Evolutionary conservation across 2,888 invertebrate species (phyloP).

Genomic region (Agelastica alni): DNA sequence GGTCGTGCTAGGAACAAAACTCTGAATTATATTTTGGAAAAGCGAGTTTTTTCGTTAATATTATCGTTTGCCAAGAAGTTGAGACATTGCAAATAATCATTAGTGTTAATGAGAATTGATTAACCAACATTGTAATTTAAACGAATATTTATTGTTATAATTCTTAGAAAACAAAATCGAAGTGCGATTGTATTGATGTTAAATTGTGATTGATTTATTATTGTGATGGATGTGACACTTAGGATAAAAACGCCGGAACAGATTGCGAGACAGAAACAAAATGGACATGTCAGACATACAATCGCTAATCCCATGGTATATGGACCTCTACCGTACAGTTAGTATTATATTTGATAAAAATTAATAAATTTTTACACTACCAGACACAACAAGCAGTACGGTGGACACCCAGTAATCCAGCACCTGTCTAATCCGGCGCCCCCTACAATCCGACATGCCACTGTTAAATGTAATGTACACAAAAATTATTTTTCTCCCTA

Average conservation of each 20-base stretch:
- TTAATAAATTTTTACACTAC: too few relatives aligned
- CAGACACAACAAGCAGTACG: too few relatives aligned
- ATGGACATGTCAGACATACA: slow-evolving; percentile 49
- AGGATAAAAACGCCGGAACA: slow-evolving; percentile 48
- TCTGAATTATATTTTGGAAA: too few relatives aligned
- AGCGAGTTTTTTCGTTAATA: too few relatives aligned
- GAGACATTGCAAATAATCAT: too few relatives aligned
- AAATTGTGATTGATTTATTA: not conserved
- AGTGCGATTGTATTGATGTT: not conserved
- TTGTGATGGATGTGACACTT: slow-evolving; percentile 43
- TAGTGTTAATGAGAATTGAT: too few relatives aligned
- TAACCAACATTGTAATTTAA: not conserved
- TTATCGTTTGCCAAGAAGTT: too few relatives aligned
- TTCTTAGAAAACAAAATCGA: not conserved
- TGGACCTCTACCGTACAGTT: slow-evolving; percentile 77
- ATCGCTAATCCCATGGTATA: slow-evolving; percentile 71
- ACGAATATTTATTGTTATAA: slow-evolving; percentile 5
- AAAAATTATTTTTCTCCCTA: too few relatives aligned
- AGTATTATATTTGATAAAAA: slow-evolving; percentile 57
- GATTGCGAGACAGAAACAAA: slow-evolving; percentile 43
- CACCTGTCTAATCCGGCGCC: too few relatives aligned
- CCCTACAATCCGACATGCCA: too few relatives aligned
- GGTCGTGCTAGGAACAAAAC: not conserved
- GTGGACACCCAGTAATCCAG: too few relatives aligned
- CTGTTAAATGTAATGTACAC: too few relatives aligned